These are phyloP conservation scores for Morelia viridis DNA, from an alignment of 2,797 vertebrate species.

Conservation along the genomic window DNA sequence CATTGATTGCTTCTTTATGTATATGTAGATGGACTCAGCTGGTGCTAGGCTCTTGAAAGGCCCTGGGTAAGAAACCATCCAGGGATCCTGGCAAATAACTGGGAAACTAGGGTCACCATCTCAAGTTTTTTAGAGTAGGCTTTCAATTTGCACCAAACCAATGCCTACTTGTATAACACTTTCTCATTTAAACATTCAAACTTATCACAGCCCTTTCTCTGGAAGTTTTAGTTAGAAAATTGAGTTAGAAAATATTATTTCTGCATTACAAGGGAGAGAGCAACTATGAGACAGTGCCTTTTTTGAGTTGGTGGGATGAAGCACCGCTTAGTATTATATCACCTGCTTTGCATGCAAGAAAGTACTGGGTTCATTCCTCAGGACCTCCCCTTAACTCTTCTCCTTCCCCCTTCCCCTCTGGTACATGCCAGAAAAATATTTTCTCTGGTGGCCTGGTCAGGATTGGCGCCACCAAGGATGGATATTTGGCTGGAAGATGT, in stretches of 20 bases:
- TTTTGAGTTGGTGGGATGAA: background rate
- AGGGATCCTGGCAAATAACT: background rate
- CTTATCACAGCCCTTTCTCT: background rate
- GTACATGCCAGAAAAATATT: too few relatives aligned
- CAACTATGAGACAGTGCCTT: background rate
- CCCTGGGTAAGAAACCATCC: background rate
- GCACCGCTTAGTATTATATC: background rate
- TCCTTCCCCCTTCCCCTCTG: too few relatives aligned
- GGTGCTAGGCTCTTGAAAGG: background rate
- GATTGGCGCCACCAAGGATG: too few relatives aligned
- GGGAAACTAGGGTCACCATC: background rate
- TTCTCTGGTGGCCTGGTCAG: too few relatives aligned
- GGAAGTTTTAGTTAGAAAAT: background rate
- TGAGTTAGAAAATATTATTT: background rate
- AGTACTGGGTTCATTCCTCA: too few relatives aligned
- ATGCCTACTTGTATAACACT: too few relatives aligned
- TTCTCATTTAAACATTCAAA: background rate
- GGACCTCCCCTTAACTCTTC: too few relatives aligned
- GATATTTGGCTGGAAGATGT: background rate
- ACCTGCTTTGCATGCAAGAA: background rate
- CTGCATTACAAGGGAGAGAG: background rate
- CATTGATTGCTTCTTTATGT: conserved; percentile 31
- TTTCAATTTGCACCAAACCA: background rate
- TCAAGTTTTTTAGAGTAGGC: background rate
- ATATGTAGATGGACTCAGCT: conserved; percentile 5